A percentile compares a stretch with the other conserved stretches of the same genome.
Evolutionary conservation across 30 jellyfish, hydroid and myxozoan species (phyloP).

Genomic region (Haliclystus octoradiatus): DNA sequence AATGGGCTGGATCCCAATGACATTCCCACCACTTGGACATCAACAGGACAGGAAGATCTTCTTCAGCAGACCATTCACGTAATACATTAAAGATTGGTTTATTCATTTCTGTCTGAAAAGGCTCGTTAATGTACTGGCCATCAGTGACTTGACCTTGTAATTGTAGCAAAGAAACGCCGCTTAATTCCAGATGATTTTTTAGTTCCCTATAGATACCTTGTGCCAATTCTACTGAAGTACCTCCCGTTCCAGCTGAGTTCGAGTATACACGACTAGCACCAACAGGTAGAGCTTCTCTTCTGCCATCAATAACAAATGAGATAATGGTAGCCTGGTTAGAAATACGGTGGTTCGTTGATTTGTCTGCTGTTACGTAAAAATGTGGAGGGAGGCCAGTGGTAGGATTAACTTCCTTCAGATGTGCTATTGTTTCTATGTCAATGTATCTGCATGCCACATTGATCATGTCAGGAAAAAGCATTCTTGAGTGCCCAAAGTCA

Average conservation of each 20-base stretch:
- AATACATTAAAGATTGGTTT: conserved; percentile 4
- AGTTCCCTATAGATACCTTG: conserved; percentile 1
- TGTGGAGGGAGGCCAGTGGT: too few relatives aligned
- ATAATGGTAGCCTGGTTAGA: conserved; percentile 15
- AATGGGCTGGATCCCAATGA: conserved; percentile 11
- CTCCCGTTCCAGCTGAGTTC: conserved; percentile 15
- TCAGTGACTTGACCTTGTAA: conserved; percentile 21
- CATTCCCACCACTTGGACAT: conserved; percentile 7
- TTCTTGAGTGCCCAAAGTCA: too few relatives aligned
- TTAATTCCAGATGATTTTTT: not conserved
- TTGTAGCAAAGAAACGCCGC: not conserved
- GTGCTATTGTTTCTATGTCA: too few relatives aligned
- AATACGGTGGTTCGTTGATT: too few relatives aligned
- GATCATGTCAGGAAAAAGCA: too few relatives aligned
- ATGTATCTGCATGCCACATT: too few relatives aligned
- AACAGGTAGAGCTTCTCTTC: conserved; percentile 5
- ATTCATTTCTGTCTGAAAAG: conserved; percentile 9
- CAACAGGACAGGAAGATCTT: not conserved
- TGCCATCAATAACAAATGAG: conserved; percentile 4
- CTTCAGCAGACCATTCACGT: not conserved
- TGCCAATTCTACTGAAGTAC: conserved; percentile 12
- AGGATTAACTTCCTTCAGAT: too few relatives aligned
- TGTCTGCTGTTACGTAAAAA: too few relatives aligned
- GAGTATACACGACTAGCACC: conserved; percentile 3
- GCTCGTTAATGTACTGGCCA: conserved; percentile 9